Conservation (phyloP, 1,140 invertebrate species). For the Globodera ellingtonae region DNA sequence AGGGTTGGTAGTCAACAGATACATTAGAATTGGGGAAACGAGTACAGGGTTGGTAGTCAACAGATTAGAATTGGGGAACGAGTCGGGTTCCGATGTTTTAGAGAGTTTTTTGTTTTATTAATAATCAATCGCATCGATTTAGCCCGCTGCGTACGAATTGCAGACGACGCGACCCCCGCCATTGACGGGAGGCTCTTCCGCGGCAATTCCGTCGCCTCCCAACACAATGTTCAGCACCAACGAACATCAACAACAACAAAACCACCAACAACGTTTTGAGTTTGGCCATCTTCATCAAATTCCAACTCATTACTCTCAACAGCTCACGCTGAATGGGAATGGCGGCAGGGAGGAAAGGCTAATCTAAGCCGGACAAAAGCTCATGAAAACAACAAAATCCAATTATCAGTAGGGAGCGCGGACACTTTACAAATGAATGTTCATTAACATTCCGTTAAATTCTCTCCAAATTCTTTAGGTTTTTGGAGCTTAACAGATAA, state of each 20-base stretch:
- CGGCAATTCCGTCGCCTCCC: not conserved
- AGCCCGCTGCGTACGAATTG: constrained; percentile 30
- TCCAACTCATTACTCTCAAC: not conserved
- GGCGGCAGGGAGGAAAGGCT: constrained; percentile 35
- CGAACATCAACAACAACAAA: not conserved
- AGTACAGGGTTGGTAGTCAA: constrained; percentile 10
- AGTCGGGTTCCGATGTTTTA: not conserved
- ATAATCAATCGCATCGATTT: not conserved
- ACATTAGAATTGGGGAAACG: too few relatives aligned
- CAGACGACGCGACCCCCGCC: constrained; percentile 12
- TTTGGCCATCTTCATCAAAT: not conserved
- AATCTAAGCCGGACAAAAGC: constrained; percentile 17
- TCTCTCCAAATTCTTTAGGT: too few relatives aligned
- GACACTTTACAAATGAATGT: too few relatives aligned
- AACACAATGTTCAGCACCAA: not conserved
- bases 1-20: too few relatives aligned
- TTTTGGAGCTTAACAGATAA: too few relatives aligned
- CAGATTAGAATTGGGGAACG: not conserved
- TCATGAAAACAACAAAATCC: too few relatives aligned
- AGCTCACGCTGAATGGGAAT: constrained; percentile 15
- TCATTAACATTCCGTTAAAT: too few relatives aligned
- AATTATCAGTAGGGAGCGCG: too few relatives aligned
- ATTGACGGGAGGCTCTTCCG: not conserved
- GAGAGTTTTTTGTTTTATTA: not conserved
- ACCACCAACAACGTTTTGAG: not conserved